Percentiles rank a stretch among this genome's conserved stretches.
These are phyloP conservation scores for Peromyscus leucopus DNA, from an alignment of 2,113 vertebrate species.

Conservation along the genomic window DNA sequence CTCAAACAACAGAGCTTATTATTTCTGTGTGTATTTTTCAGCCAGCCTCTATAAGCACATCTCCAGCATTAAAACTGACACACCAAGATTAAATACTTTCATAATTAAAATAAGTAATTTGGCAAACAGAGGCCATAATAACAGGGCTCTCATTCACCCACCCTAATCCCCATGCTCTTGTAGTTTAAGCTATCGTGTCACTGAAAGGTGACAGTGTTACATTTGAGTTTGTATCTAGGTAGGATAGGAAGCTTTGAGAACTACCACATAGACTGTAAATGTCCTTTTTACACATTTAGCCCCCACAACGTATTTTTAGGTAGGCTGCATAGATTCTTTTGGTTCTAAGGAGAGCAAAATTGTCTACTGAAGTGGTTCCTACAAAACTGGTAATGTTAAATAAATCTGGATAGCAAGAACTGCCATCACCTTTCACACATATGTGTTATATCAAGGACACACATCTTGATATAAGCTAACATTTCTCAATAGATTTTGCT, in stretches of 20 bases:
- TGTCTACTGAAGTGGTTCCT: not conserved
- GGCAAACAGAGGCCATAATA: not conserved
- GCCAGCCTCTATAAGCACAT: not conserved
- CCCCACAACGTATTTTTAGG: conserved; percentile 20
- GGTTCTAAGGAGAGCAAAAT: not conserved
- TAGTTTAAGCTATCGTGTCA: not conserved
- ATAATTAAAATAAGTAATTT: conserved; percentile 50
- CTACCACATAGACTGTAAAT: not conserved
- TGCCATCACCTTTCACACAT: not conserved
- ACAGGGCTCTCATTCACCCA: not conserved
- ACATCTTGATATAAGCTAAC: not conserved
- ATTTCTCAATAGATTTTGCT: conserved; percentile 29
- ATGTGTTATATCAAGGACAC: not conserved
- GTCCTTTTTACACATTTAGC: conserved; percentile 51
- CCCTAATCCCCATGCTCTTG: not conserved
- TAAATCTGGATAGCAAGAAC: not conserved
- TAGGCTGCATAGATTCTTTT: not conserved
- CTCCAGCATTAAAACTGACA: not conserved
- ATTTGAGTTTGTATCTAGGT: not conserved
- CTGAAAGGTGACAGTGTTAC: not conserved
- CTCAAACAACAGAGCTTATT: not conserved
- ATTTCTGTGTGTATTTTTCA: not conserved
- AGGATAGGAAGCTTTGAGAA: conserved; percentile 27
- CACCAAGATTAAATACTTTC: not conserved
- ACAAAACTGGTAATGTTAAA: not conserved